phyloP scores from a whole-genome alignment of 1,140 invertebrate species.

The silkworm (Bombyx mori) region ASM3026992v2 NC_085115.1:9077501-9078000 shows the following conservation, averaged over 20 bases:
- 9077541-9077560: conserved; percentile 2
- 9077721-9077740: conserved; percentile 66
- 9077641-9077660: conserved; percentile 30
- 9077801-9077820: conserved; percentile 30
- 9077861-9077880: conserved; percentile 65
- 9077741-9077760: conserved; percentile 69
- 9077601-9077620: not conserved
- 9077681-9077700: conserved; percentile 66
- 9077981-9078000: conserved; percentile 57
- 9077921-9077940: conserved; percentile 44
- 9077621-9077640: conserved; percentile 21
- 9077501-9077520: conserved; percentile 2
- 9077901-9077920: conserved; percentile 44
- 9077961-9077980: conserved; percentile 66
- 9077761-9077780: conserved; percentile 63
- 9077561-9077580: too few species aligned
- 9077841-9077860: conserved; percentile 29
- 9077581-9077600: too few species aligned
- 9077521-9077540: not conserved
- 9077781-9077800: conserved; percentile 29
- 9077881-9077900: conserved; percentile 35
- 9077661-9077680: conserved; percentile 47
- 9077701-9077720: conserved; percentile 69
- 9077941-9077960: conserved; percentile 38
- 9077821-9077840: conserved; percentile 38